Percentiles rank a stretch among this genome's conserved stretches.
Conservation (phyloP, 2,888 invertebrate species). For the Macrosiphum euphorbiae region DNA sequence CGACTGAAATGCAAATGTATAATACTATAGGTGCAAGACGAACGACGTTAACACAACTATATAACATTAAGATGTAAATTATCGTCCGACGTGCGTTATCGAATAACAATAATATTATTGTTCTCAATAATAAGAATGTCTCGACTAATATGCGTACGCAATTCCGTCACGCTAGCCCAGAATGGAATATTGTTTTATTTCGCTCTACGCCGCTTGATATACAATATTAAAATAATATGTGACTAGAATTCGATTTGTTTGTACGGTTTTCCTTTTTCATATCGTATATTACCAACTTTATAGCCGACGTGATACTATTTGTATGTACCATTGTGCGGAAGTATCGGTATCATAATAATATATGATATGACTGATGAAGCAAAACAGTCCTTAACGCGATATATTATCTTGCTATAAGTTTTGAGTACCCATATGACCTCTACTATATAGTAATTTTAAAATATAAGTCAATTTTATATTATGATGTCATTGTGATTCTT, state of each 20-base stretch:
- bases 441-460: not conserved
- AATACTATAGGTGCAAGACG: not conserved
- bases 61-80: conserved; percentile 38
- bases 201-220: not conserved
- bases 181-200: not conserved
- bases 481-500: not conserved
- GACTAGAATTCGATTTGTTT: conserved; percentile 11
- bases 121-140: conserved; percentile 4
- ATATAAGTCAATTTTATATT: not conserved
- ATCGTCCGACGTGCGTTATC: not conserved
- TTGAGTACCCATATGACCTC: not conserved
- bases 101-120: conserved; percentile 29
- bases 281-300: not conserved
- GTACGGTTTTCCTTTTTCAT: not conserved
- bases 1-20: conserved; percentile 22
- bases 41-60: not conserved
- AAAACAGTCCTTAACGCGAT: not conserved
- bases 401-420: not conserved
- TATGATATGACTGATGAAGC: not conserved
- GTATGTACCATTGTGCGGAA: not conserved
- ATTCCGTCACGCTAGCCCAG: conserved; percentile 9
- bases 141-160: not conserved
- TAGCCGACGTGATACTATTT: not conserved
- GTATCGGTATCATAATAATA: not conserved
- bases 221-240: not conserved